Percentiles rank a stretch among this genome's conserved stretches.
Evolutionary conservation across 2,113 vertebrate species (phyloP).

Genomic region (Orthonyx spaldingii): DNA sequence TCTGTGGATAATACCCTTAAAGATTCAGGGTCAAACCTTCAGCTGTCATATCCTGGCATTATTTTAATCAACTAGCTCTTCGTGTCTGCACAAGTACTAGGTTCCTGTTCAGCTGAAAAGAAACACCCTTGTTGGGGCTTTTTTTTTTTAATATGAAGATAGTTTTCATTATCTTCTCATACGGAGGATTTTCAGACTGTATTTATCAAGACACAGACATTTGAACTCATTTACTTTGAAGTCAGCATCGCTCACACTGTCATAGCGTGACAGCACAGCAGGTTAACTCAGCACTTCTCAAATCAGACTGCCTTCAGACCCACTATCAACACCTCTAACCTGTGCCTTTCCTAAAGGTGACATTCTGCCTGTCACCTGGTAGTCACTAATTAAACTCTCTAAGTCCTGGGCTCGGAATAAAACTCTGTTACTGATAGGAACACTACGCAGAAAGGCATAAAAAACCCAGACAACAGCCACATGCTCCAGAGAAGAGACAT

Average conservation of each 20-base stretch:
- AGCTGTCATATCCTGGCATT: neutral
- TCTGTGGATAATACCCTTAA: neutral
- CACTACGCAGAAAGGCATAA: neutral
- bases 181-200: neutral
- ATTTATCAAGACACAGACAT: neutral
- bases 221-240: neutral
- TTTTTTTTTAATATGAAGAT: neutral
- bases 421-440: neutral
- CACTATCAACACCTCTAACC: neutral
- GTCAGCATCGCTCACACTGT: neutral
- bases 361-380: neutral
- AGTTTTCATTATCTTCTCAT: neutral
- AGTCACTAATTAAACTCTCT: neutral
- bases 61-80: neutral
- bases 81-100: neutral
- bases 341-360: neutral
- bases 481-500: neutral
- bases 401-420: neutral
- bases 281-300: neutral
- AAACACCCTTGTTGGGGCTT: neutral
- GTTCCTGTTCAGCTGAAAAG: neutral
- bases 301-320: neutral
- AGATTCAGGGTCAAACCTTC: neutral
- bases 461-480: neutral
- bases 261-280: neutral